phyloP scores from a whole-genome alignment of 1,140 invertebrate species.

The Amphibalanus amphitrite region DNA sequence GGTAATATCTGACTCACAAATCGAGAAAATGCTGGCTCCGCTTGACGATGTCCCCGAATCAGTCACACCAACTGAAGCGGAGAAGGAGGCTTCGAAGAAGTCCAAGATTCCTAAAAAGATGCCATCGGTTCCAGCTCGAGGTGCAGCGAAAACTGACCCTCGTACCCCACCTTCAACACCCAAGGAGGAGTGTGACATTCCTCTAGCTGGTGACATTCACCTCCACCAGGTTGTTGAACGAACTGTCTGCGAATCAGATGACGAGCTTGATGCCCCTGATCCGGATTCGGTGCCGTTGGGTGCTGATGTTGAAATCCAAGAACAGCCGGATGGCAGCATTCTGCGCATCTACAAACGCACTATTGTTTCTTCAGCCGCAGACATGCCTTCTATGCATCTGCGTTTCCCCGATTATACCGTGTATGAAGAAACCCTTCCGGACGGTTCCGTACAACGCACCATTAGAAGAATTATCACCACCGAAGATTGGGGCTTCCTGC shows the following conservation, averaged over 20 bases:
- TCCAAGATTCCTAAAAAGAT: neutral
- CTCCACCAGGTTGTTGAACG: constrained; percentile 15
- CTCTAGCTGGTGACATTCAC: neutral
- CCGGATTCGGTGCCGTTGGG: neutral
- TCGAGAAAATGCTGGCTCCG: neutral
- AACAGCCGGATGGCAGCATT: neutral
- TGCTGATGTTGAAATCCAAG: neutral
- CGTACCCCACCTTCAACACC: neutral
- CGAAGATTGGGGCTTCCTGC: neutral
- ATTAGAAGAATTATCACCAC: neutral
- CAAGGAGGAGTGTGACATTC: neutral
- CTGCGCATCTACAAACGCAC: neutral
- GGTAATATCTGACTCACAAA: neutral
- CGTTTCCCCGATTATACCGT: neutral
- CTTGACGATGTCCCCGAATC: neutral
- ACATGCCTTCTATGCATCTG: neutral
- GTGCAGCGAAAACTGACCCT: neutral
- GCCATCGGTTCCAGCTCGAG: neutral
- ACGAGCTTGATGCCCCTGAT: constrained; percentile 13
- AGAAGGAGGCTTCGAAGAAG: neutral
- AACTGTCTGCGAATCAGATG: constrained; percentile 12
- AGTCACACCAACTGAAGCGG: neutral
- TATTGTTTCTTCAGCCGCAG: neutral
- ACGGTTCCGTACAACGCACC: neutral
- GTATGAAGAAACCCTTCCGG: neutral